A percentile compares a stretch with the other conserved stretches of the same genome.
These are phyloP conservation scores for Chinchilla lanigera DNA, from an alignment of 2,113 vertebrate species.

Conservation along the genomic window DNA sequence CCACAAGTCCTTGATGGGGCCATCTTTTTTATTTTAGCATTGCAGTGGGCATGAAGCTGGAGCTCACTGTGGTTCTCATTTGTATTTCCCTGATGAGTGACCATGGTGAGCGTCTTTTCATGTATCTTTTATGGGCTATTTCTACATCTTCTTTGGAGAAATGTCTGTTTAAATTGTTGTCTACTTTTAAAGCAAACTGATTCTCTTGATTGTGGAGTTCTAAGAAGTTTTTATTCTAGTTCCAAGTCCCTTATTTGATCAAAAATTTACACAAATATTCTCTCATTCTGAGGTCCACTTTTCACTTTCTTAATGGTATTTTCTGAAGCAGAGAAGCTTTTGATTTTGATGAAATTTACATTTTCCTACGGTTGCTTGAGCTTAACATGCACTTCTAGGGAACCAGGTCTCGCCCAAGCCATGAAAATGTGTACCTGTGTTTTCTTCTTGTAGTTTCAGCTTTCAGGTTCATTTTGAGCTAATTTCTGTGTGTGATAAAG, in stretches of 20 bases:
- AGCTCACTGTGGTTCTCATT: background rate
- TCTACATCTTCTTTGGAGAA: background rate
- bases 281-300: background rate
- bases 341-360: background rate
- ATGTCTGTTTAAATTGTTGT: background rate
- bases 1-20: background rate
- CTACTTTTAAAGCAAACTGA: background rate
- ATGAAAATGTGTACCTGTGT: background rate
- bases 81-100: background rate
- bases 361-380: background rate
- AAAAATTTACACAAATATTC: background rate
- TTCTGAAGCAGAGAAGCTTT: background rate
- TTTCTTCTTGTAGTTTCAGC: background rate
- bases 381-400: background rate
- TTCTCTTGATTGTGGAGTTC: background rate
- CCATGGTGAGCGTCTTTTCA: background rate
- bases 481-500: background rate
- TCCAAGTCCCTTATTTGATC: background rate
- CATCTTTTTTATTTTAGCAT: background rate
- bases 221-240: background rate
- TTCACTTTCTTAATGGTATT: background rate
- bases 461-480: background rate
- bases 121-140: background rate
- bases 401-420: background rate
- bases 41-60: too few species aligned